A percentile compares a stretch with the other conserved stretches of the same genome.
Conservation (phyloP, 2,113 vertebrate genomes). For the Zootoca vivipara region DNA sequence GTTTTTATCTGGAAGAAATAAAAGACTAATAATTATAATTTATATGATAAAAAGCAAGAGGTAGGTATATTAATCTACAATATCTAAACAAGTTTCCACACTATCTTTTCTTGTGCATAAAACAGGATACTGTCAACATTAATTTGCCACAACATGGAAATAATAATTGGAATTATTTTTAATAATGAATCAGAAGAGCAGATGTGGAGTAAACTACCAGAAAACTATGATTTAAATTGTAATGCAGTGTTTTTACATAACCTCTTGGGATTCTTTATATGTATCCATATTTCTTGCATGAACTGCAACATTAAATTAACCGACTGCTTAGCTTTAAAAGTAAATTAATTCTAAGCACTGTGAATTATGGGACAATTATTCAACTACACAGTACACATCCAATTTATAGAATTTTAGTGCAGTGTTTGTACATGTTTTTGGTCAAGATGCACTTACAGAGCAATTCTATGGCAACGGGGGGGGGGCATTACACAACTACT, state of each 20-base stretch:
- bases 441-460: neutral
- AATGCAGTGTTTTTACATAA: conserved; percentile 52
- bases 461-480: neutral
- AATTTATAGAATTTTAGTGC: neutral
- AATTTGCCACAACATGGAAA: conserved; percentile 56
- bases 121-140: conserved; percentile 10
- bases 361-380: conserved; percentile 46
- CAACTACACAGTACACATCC: conserved; percentile 29
- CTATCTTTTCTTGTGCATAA: neutral
- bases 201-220: conserved; percentile 56
- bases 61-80: conserved; percentile 11
- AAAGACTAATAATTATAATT: conserved; percentile 33
- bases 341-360: conserved; percentile 39
- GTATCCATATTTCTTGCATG: conserved; percentile 17
- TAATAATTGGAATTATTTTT: conserved; percentile 67
- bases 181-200: conserved; percentile 69
- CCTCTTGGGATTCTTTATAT: conserved; percentile 44
- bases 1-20: conserved; percentile 25
- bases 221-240: conserved; percentile 48
- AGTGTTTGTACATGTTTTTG: conserved; percentile 25
- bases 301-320: conserved; percentile 37
- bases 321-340: conserved; percentile 30
- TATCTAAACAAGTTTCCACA: conserved; percentile 15
- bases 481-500: neutral
- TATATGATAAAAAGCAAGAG: conserved; percentile 5